Percentiles rank a stretch among this genome's conserved stretches.
Conservation (phyloP, 2,888 invertebrate genomes). For the Tipula lateralis region DNA sequence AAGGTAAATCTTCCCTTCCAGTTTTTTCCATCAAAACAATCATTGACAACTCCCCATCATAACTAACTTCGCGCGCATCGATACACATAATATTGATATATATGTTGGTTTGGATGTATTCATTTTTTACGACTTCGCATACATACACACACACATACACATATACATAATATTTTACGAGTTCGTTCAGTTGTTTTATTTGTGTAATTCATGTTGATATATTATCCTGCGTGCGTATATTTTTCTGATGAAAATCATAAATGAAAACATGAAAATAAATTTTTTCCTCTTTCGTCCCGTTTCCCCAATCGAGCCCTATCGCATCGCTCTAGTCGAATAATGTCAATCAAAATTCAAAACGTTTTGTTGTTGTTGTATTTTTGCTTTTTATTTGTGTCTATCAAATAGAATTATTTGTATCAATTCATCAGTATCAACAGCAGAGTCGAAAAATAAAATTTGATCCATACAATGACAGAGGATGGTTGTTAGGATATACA, state of each 20-base stretch:
- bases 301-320: not conserved
- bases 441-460: not conserved
- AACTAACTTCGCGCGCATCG: not conserved
- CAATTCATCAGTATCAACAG: not conserved
- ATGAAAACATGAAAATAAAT: not conserved
- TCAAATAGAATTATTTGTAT: slow-evolving; percentile 5
- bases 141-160: not conserved
- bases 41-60: not conserved
- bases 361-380: not conserved
- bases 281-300: not conserved
- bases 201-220: slow-evolving; percentile 11
- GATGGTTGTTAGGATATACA: not conserved
- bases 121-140: not conserved
- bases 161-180: not conserved
- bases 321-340: not conserved
- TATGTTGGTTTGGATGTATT: not conserved
- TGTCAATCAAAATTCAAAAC: slow-evolving; percentile 4
- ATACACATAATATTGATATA: not conserved
- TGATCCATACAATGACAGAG: not conserved
- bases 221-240: not conserved
- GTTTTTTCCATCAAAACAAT: not conserved
- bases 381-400: not conserved
- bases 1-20: not conserved
- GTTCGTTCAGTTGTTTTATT: slow-evolving; percentile 19
- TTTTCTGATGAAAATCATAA: not conserved